A percentile compares a stretch with the other conserved stretches of the same genome.
These are phyloP conservation scores for Diceros bicornis DNA, from an alignment of 2,797 vertebrate genomes.

Conservation along the genomic window DNA sequence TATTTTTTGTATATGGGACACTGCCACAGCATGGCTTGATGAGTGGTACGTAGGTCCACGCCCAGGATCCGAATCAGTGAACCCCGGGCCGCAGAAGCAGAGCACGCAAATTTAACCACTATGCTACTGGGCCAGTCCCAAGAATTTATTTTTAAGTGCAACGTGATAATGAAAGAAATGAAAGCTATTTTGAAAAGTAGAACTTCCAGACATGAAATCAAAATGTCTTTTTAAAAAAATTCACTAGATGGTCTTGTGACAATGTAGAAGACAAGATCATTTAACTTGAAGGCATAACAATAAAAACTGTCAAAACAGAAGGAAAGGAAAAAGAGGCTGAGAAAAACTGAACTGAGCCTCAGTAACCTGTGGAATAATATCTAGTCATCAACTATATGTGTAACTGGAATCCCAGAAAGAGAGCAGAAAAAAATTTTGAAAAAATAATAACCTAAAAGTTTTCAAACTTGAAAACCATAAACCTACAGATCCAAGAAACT, in stretches of 20 bases:
- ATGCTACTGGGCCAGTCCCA: too few species aligned
- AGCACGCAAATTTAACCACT: too few species aligned
- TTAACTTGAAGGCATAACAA: slow-evolving; percentile 21
- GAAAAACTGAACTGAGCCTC: neutral
- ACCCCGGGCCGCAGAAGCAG: too few species aligned
- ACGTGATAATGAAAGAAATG: neutral
- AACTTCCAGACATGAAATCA: neutral
- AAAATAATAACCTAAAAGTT: neutral
- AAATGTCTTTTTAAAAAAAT: neutral
- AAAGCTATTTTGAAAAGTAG: slow-evolving; percentile 51
- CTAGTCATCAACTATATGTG: neutral
- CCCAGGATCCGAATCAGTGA: too few species aligned
- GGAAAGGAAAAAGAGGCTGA: neutral
- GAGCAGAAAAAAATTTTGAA: neutral
- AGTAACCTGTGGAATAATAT: neutral
- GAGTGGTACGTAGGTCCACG: too few species aligned
- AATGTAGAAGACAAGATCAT: neutral
- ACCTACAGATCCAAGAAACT: neutral
- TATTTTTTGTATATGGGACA: too few species aligned
- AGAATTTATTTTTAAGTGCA: neutral
- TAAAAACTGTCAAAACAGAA: neutral
- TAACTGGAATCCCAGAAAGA: neutral
- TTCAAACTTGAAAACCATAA: slow-evolving; percentile 30
- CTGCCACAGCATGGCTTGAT: too few species aligned
- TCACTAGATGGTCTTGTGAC: neutral